Conservation (phyloP, 2,797 vertebrate species). For the Halcyon chelicuti region DNA sequence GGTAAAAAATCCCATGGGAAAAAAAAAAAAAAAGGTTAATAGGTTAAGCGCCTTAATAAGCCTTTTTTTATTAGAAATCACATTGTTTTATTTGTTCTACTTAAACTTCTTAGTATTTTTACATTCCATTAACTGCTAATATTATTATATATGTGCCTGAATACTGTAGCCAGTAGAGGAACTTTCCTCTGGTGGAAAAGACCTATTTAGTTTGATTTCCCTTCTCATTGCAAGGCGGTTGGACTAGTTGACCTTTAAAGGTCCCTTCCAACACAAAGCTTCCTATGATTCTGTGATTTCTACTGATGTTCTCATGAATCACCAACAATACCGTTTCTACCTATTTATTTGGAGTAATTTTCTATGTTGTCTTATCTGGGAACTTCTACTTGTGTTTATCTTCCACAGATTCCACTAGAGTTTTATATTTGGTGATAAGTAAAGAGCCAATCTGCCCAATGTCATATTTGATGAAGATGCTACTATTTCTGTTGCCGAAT, state of each 20-base stretch:
- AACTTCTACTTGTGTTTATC: fast-evolving
- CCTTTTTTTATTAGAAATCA: background rate
- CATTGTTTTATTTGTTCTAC: background rate
- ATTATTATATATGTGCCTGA: background rate
- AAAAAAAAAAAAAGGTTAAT: background rate
- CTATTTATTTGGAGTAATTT: background rate
- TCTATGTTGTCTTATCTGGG: background rate
- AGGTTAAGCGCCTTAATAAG: background rate
- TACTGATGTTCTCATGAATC: background rate
- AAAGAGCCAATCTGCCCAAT: background rate
- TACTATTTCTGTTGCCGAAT: background rate
- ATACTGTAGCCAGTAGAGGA: background rate
- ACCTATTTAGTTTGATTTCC: background rate
- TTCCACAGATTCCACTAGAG: background rate
- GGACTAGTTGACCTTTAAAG: too few relatives aligned
- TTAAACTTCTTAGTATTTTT: background rate
- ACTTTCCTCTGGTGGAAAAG: background rate
- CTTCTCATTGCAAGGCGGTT: too few relatives aligned
- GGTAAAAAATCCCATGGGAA: background rate
- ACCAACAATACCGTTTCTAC: background rate
- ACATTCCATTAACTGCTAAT: background rate
- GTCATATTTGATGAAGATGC: background rate
- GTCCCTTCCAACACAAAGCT: too few relatives aligned
- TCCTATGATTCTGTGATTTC: background rate
- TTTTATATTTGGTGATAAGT: background rate